Percentiles rank a stretch among this genome's conserved stretches.
phyloP scores from a whole-genome alignment of 2,113 vertebrate genomes.

The Sclerurus mexicanus region DNA sequence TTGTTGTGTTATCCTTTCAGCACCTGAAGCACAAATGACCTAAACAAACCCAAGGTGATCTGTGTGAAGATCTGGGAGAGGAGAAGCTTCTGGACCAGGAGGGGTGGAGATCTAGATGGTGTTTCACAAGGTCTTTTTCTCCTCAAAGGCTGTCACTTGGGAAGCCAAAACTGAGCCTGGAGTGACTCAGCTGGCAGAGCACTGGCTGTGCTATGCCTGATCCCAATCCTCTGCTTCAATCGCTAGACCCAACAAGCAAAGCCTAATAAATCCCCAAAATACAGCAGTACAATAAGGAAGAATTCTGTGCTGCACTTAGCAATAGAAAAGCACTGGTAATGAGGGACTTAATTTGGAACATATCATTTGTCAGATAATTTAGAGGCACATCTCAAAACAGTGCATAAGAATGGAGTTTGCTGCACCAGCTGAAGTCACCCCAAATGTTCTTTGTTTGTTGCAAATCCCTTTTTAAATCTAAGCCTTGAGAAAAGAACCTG shows the following conservation, averaged over 20 bases:
- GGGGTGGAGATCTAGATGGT: background rate
- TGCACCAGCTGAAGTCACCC: constrained; percentile 58
- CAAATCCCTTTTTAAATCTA: constrained; percentile 22
- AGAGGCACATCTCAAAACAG: constrained; percentile 41
- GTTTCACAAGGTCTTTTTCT: background rate
- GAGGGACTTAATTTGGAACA: constrained; percentile 46
- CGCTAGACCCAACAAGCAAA: constrained; percentile 2
- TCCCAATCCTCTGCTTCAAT: background rate
- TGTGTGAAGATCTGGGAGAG: background rate
- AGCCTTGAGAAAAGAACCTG: constrained; percentile 38
- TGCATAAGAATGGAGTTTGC: constrained; percentile 20
- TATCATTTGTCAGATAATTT: constrained; percentile 52
- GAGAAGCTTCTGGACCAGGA: background rate
- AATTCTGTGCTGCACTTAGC: background rate
- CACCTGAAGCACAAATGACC: background rate
- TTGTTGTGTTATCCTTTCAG: background rate
- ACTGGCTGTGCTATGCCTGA: background rate
- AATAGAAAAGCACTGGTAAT: constrained; percentile 13
- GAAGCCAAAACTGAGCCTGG: background rate
- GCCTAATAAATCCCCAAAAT: constrained; percentile 12
- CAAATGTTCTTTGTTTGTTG: constrained; percentile 34
- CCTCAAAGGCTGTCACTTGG: background rate
- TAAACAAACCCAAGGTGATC: background rate
- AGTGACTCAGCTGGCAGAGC: background rate
- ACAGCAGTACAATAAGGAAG: background rate